These are phyloP conservation scores for Leuciscus idus DNA, from an alignment of 2,113 vertebrate genomes.

Conservation along the genomic window DNA sequence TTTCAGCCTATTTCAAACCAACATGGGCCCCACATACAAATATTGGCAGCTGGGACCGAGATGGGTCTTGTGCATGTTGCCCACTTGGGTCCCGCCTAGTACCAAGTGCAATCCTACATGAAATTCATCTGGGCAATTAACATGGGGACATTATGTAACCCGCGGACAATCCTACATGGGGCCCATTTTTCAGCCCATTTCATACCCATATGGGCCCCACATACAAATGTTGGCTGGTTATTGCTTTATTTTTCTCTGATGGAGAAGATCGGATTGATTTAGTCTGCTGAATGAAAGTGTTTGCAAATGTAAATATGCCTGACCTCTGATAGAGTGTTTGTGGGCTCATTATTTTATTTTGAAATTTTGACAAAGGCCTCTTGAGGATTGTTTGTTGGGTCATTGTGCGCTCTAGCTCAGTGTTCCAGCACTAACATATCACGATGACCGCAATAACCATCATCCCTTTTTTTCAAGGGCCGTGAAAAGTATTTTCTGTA, in stretches of 20 bases:
- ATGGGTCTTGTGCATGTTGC: too few relatives aligned
- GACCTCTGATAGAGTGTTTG: neutral
- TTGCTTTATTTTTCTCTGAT: neutral
- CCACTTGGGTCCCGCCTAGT: too few relatives aligned
- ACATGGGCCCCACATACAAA: too few relatives aligned
- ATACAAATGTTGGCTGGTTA: neutral
- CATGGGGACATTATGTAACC: too few relatives aligned
- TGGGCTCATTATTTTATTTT: neutral
- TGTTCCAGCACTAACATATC: conserved; percentile 27
- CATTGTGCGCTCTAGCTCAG: neutral
- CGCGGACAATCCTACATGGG: too few relatives aligned
- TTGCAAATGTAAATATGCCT: neutral
- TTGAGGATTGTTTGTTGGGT: neutral
- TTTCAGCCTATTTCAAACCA: too few relatives aligned
- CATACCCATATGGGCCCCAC: too few relatives aligned
- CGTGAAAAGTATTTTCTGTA: neutral
- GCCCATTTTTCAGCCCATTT: too few relatives aligned
- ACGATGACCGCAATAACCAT: neutral
- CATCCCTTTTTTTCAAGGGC: neutral
- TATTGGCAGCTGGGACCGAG: too few relatives aligned
- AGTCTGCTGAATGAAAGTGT: neutral
- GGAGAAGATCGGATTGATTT: neutral
- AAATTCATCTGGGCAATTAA: too few relatives aligned
- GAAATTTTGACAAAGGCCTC: neutral
- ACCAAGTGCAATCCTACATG: too few relatives aligned